phyloP scores from a whole-genome alignment of 2,797 vertebrate genomes.

The Neomorphus geoffroyi region DNA sequence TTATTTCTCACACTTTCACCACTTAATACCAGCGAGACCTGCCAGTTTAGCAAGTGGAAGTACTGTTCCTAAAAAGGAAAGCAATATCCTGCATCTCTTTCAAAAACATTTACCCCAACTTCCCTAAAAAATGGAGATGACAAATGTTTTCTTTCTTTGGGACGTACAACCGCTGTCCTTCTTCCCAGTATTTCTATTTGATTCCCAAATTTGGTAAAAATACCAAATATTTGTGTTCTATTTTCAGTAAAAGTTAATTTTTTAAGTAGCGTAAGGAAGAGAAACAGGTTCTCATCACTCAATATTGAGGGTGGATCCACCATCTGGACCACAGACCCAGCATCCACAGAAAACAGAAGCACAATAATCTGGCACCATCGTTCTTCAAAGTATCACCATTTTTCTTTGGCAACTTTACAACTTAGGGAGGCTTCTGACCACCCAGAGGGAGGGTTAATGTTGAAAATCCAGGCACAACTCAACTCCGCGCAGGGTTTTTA shows the following conservation, averaged over 20 bases:
- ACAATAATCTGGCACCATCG: background rate
- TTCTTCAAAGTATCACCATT: background rate
- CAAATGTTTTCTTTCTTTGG: background rate
- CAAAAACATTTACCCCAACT: background rate
- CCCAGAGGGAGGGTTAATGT: background rate
- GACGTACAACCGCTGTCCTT: background rate
- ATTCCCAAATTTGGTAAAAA: background rate
- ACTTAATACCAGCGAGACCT: background rate
- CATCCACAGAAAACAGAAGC: background rate
- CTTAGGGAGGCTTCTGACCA: background rate
- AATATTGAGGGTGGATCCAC: background rate
- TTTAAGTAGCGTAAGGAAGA: background rate
- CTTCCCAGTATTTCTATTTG: background rate
- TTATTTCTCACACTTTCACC: background rate
- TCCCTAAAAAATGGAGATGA: background rate
- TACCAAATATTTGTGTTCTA: background rate
- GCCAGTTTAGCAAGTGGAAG: background rate
- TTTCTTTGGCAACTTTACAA: background rate
- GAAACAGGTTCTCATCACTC: background rate
- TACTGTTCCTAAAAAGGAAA: background rate
- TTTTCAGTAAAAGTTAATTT: background rate
- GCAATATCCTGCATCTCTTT: background rate
- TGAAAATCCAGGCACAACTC: background rate
- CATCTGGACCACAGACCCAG: background rate
- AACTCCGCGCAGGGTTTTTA: background rate